These are phyloP conservation scores for Chymomyza amoena DNA, from an alignment of 2,888 invertebrate genomes.

Conservation along the genomic window DNA sequence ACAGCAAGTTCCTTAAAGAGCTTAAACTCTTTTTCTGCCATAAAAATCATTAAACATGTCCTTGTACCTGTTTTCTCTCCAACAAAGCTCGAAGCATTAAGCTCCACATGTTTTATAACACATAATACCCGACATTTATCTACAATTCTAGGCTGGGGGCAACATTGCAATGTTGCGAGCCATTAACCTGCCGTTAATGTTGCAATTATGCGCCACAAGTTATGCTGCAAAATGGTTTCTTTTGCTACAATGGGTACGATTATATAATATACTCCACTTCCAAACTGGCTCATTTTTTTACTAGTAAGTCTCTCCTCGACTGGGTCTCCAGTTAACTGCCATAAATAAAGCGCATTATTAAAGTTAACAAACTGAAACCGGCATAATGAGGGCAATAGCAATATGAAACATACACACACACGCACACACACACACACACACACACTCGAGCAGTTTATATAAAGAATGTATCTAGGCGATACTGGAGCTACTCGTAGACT, in stretches of 20 bases:
- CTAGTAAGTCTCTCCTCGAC: too few species aligned
- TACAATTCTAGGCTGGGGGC: slow-evolving; percentile 6
- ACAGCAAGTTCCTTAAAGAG: too few species aligned
- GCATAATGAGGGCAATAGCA: slow-evolving; percentile 30
- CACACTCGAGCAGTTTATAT: neutral
- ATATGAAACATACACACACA: neutral
- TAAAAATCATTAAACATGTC: neutral
- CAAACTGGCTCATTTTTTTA: neutral
- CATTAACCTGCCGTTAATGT: slow-evolving; percentile 66
- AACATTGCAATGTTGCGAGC: slow-evolving; percentile 35
- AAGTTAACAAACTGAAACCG: slow-evolving; percentile 47
- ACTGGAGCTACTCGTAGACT: neutral
- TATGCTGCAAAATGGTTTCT: slow-evolving; percentile 41
- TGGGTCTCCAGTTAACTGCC: slow-evolving; percentile 21
- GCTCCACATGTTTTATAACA: slow-evolving; percentile 46
- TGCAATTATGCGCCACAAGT: slow-evolving; percentile 67
- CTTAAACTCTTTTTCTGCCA: neutral
- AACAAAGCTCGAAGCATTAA: neutral
- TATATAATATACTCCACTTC: neutral
- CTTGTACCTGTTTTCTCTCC: neutral
- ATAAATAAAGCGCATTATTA: slow-evolving; percentile 51
- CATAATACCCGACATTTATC: slow-evolving; percentile 47
- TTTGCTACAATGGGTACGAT: neutral
- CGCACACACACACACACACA: neutral
- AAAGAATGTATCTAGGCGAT: neutral